Evolutionary conservation across 2,797 vertebrate species (phyloP).

Genomic region (Neopelma chrysocephalum): DNA sequence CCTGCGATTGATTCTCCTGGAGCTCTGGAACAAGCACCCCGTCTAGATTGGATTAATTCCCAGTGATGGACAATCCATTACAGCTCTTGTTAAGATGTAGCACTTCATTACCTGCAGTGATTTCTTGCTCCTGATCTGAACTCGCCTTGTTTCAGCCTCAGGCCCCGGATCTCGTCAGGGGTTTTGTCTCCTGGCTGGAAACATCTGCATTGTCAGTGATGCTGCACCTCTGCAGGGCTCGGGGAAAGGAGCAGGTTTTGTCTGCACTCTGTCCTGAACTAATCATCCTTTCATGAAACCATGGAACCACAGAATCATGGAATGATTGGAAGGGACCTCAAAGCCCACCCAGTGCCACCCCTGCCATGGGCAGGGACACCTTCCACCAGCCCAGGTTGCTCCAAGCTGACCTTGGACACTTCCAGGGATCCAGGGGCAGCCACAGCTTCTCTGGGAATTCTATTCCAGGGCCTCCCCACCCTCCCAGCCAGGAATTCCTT

Average conservation of each 20-base stretch:
- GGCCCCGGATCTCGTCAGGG: background rate
- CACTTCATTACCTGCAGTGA: background rate
- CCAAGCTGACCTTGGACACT: too few relatives aligned
- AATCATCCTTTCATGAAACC: background rate
- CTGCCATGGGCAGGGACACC: background rate
- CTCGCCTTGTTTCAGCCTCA: background rate
- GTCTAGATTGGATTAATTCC: background rate
- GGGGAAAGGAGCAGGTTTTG: background rate
- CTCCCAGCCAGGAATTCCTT: background rate
- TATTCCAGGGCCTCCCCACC: background rate
- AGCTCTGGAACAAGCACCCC: background rate
- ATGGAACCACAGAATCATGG: background rate
- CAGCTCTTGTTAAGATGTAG: background rate
- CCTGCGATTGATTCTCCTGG: background rate
- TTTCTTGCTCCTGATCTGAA: background rate
- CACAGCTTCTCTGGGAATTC: background rate
- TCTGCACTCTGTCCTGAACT: background rate
- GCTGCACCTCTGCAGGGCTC: background rate
- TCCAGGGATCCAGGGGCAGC: too few relatives aligned
- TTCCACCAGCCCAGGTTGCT: background rate
- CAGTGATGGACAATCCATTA: background rate
- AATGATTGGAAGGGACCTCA: background rate
- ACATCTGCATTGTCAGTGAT: too few relatives aligned
- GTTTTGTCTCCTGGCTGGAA: background rate
- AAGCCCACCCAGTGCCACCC: background rate